Evolutionary conservation across 2,113 vertebrate species (phyloP).

Genomic region (Trogon melanurus): DNA sequence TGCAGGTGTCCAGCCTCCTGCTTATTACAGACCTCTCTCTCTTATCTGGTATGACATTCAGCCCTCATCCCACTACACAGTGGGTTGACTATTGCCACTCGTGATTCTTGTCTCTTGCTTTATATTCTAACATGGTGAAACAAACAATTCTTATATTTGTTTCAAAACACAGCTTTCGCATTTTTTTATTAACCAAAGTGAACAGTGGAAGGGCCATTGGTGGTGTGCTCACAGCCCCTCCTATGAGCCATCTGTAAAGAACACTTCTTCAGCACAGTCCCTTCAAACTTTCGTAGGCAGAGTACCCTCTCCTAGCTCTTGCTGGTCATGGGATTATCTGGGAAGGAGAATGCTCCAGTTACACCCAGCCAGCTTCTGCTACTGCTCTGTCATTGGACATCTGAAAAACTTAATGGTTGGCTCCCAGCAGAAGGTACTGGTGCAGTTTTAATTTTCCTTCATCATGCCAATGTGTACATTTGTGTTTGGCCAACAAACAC

Average conservation of each 20-base stretch:
- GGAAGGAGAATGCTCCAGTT: neutral
- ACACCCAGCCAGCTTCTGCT: neutral
- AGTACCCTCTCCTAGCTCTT: neutral
- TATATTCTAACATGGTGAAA: neutral
- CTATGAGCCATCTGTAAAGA: neutral
- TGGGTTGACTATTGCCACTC: neutral
- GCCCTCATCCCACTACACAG: neutral
- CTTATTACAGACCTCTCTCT: neutral
- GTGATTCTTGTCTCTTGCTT: neutral
- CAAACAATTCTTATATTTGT: neutral
- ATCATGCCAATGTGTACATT: fast-evolving
- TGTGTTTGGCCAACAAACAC: neutral
- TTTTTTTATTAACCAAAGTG: neutral
- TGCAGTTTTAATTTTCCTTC: neutral
- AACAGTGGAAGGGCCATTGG: neutral
- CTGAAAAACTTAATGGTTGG: neutral
- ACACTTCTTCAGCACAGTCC: neutral
- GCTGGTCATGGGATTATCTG: neutral
- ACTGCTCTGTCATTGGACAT: neutral
- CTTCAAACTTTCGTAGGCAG: neutral
- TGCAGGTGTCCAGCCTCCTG: neutral
- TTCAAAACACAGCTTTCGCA: neutral
- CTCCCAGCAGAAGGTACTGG: neutral
- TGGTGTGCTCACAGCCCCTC: neutral
- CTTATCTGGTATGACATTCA: neutral